phyloP scores from a whole-genome alignment of 2,113 vertebrate genomes.

The Glaucidium brasilianum region DNA sequence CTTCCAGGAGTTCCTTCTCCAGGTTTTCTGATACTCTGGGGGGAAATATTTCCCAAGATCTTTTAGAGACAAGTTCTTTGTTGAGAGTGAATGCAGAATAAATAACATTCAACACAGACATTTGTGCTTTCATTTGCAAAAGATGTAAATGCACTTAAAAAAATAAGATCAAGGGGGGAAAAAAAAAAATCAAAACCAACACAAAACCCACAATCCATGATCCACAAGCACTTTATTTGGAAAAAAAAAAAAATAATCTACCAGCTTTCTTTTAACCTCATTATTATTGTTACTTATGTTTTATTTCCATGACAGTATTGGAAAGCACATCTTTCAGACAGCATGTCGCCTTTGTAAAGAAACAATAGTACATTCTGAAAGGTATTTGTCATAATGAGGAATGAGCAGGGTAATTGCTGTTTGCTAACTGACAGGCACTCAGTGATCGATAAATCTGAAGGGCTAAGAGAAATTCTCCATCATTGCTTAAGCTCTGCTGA shows the following conservation, averaged over 20 bases:
- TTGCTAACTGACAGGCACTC: slow-evolving; percentile 63
- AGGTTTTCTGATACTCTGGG: background rate
- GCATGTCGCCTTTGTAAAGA: slow-evolving; percentile 4
- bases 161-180: background rate
- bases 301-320: slow-evolving; percentile 2
- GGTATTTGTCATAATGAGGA: slow-evolving; percentile 64
- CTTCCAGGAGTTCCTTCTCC: background rate
- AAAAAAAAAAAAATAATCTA: background rate
- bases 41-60: background rate
- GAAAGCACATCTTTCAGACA: slow-evolving; percentile 55
- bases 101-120: background rate
- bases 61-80: background rate
- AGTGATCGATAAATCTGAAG: slow-evolving; percentile 49
- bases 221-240: background rate
- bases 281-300: background rate
- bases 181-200: background rate
- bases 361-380: slow-evolving; percentile 50
- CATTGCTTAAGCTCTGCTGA: slow-evolving; percentile 65
- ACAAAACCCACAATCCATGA: background rate
- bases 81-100: slow-evolving; percentile 10
- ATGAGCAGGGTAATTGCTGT: slow-evolving; percentile 67
- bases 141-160: background rate
- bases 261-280: background rate
- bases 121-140: background rate
- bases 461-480: slow-evolving; percentile 55